Conservation (phyloP, 2,797 vertebrate genomes). For the Neosilurus mollespiculum region DNA sequence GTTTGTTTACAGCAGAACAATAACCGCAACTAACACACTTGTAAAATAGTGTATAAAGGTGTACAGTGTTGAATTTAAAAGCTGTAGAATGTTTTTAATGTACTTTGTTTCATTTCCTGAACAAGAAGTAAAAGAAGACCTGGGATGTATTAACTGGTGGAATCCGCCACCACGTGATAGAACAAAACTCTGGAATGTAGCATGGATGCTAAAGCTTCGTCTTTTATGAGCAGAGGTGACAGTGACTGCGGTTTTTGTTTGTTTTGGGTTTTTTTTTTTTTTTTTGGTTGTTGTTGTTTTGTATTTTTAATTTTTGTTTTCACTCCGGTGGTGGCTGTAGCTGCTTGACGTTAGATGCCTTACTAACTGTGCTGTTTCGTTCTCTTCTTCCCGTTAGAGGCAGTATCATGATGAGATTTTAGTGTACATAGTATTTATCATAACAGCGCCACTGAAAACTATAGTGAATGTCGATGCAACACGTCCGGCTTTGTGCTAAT, state of each 20-base stretch:
- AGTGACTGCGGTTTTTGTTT: constrained; percentile 68
- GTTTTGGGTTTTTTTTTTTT: neutral
- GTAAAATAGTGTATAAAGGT: constrained; percentile 82
- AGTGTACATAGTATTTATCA: constrained; percentile 77
- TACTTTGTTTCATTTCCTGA: constrained; percentile 72
- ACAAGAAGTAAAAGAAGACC: constrained; percentile 64
- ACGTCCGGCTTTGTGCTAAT: constrained; percentile 7
- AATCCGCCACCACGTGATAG: constrained; percentile 58
- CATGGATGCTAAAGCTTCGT: constrained; percentile 68
- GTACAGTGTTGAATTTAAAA: constrained; percentile 77
- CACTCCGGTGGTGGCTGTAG: constrained; percentile 66
- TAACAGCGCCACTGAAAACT: constrained; percentile 64
- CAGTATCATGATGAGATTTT: constrained; percentile 67
- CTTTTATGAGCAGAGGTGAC: constrained; percentile 69
- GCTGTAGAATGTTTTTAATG: constrained; percentile 82
- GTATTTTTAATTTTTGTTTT: constrained; percentile 42
- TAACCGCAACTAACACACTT: constrained; percentile 69
- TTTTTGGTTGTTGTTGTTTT: too few species aligned
- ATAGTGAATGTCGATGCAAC: constrained; percentile 35
- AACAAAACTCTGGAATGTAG: constrained; percentile 77
- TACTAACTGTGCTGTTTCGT: constrained; percentile 73
- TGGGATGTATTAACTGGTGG: constrained; percentile 44
- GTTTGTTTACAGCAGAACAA: constrained; percentile 40
- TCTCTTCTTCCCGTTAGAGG: constrained; percentile 58
- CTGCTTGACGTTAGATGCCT: constrained; percentile 79